These are phyloP conservation scores for Dorcus parallelipipedus DNA, from an alignment of 2,888 invertebrate species.

Conservation along the genomic window DNA sequence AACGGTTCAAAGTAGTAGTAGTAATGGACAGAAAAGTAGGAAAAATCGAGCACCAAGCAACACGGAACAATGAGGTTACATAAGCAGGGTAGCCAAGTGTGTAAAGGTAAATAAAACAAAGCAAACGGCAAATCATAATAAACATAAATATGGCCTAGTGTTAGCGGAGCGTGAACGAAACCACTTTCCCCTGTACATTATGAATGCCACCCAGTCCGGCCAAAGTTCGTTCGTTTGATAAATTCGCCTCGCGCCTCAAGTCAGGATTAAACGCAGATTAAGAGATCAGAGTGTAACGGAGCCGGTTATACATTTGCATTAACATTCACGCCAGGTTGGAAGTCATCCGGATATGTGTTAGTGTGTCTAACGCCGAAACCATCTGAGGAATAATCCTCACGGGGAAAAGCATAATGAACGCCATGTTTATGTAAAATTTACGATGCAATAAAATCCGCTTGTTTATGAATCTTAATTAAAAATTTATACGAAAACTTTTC, in stretches of 20 bases:
- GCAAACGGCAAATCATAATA: background rate
- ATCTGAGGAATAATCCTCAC: too few relatives aligned
- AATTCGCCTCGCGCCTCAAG: background rate
- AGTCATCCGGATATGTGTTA: background rate
- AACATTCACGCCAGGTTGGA: background rate
- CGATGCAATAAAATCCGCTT: too few relatives aligned
- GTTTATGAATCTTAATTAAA: too few relatives aligned
- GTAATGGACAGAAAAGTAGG: too few relatives aligned
- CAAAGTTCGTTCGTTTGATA: background rate
- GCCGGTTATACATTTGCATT: background rate
- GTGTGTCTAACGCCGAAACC: background rate
- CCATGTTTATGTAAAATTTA: too few relatives aligned
- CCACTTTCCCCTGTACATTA: conserved; percentile 1
- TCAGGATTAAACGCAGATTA: background rate
- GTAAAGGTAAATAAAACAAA: background rate
- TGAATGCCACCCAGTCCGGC: background rate
- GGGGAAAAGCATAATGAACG: too few relatives aligned
- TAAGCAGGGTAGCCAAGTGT: background rate
- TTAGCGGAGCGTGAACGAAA: conserved; percentile 1
- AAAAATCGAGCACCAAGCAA: too few relatives aligned
- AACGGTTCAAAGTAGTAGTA: too few relatives aligned
- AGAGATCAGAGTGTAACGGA: background rate
- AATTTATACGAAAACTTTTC: too few relatives aligned
- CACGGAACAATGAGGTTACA: too few relatives aligned
- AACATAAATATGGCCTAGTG: conserved; percentile 1